Base-by-base conservation (phyloP, 2,113 vertebrate genomes). In the Struthio camelus region DNA sequence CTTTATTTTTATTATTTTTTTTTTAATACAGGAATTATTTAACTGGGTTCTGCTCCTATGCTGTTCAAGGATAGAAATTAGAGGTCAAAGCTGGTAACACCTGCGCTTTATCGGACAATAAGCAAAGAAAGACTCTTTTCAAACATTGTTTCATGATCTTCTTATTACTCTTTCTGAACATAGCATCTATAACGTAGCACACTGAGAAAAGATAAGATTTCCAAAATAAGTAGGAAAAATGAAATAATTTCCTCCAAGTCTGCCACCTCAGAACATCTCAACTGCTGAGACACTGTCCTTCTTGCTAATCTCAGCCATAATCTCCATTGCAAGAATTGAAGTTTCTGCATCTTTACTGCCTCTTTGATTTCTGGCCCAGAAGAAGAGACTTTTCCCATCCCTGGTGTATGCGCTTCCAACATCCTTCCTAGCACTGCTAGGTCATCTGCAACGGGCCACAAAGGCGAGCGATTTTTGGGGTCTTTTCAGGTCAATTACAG, bases 31-130 rank as follows among this genome's bases (percentile, higher is more conserved):
- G 77, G 51, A 91, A 69, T 44, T 36, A 36, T 66, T 65, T 90
- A 27, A 54, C 61, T 40, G 36, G 28, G 38, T 82, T 84, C 34
- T 53, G 27, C 32, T 93, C 46, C 38, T 48, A 1, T 3, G 22
- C 32, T 72, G 6, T 13, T 85, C 36, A 82, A 89, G 75, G 58
- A 76, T 76, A 67, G 62, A 2, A 79, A 82, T 17, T 44, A 85
- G 48, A 64, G 36, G 58, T 78, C 11, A 34, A 79, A 89, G 46
- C 32, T 72, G 28, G 46, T 44, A 89, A 81, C 3, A 0, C 46
- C 61, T 87, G 23, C 59, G 58, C 75, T 66, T 65, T 48, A 59
- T 87, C 92, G 87, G 20, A 87, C 44, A 36, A 84, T 62, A 90
- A 91, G 62, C 61, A 85, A 89, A 66, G 73, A 71, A 16, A 9